Percentiles rank a stretch among this genome's conserved stretches.
Evolutionary conservation across 2,797 vertebrate species (phyloP).

Genomic region (Chelonia mydas): DNA sequence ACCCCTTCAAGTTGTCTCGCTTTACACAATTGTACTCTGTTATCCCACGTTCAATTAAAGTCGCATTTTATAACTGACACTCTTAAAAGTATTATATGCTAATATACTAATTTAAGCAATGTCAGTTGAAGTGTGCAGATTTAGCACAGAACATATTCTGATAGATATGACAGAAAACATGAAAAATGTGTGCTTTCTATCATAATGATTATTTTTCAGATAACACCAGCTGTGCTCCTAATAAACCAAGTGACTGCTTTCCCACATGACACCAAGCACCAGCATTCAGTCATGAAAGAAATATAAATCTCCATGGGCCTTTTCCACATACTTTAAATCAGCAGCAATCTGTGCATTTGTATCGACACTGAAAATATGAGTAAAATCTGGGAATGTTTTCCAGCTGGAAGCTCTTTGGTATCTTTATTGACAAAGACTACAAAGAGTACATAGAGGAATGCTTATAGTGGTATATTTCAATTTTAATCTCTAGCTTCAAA

Average conservation of each 20-base stretch:
- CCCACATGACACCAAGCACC: constrained; percentile 76
- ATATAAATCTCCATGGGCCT: constrained; percentile 81
- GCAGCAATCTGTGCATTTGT: constrained; percentile 82
- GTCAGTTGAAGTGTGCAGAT: constrained; percentile 71
- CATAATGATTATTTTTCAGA: constrained; percentile 81
- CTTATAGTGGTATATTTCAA: constrained; percentile 27
- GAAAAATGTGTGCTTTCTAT: constrained; percentile 77
- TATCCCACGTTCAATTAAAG: constrained; percentile 57
- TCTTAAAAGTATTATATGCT: constrained; percentile 65
- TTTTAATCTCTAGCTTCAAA: constrained; percentile 36
- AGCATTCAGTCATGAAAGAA: constrained; percentile 84
- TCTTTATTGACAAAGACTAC: constrained; percentile 27
- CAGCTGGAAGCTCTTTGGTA: constrained; percentile 63
- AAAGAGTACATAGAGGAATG: background rate
- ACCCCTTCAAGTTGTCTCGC: constrained; percentile 64
- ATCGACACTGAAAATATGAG: constrained; percentile 67
- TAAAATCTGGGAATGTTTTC: constrained; percentile 55
- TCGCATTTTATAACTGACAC: constrained; percentile 59
- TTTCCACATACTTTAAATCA: constrained; percentile 83
- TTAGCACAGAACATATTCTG: constrained; percentile 77
- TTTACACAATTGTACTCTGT: constrained; percentile 42
- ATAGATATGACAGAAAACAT: constrained; percentile 80
- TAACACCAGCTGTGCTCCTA: constrained; percentile 82
- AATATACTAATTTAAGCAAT: constrained; percentile 72
- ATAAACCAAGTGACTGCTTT: constrained; percentile 72